Percentiles rank a stretch among this genome's conserved stretches.
Conservation (phyloP, 2,113 vertebrate species). For the Notechis scutatus region DNA sequence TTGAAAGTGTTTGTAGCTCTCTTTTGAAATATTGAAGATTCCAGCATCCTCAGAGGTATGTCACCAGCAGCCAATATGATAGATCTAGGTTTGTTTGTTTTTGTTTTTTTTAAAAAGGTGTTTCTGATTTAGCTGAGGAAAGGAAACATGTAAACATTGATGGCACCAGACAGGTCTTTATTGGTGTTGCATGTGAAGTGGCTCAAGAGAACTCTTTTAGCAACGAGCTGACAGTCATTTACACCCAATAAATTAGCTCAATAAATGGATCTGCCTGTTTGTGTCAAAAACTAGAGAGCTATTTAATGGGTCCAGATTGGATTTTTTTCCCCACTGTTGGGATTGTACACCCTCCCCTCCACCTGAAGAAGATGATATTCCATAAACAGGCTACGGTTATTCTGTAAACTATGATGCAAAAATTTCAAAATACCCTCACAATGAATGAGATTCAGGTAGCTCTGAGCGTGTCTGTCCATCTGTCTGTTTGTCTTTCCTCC, state of each 20-base stretch:
- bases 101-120: not conserved
- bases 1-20: not conserved
- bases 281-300: not conserved
- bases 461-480: not conserved
- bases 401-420: not conserved
- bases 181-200: not conserved
- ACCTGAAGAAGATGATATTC: not conserved
- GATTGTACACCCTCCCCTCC: not conserved
- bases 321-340: not conserved
- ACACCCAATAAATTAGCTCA: slow-evolving; percentile 7
- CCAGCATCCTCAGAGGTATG: not conserved
- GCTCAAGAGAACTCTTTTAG: slow-evolving; percentile 16
- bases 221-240: slow-evolving; percentile 14
- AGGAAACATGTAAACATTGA: not conserved
- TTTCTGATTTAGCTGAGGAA: not conserved
- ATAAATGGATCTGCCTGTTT: slow-evolving; percentile 24
- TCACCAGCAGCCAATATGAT: not conserved
- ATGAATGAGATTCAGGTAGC: not conserved
- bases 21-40: not conserved
- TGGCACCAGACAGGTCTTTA: not conserved
- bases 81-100: not conserved
- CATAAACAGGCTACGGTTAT: not conserved
- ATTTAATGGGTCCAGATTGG: not conserved
- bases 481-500: not conserved
- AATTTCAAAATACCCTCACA: not conserved